These are phyloP conservation scores for Ruditapes philippinarum DNA, from an alignment of 1,140 invertebrate genomes.

Conservation along the genomic window DNA sequence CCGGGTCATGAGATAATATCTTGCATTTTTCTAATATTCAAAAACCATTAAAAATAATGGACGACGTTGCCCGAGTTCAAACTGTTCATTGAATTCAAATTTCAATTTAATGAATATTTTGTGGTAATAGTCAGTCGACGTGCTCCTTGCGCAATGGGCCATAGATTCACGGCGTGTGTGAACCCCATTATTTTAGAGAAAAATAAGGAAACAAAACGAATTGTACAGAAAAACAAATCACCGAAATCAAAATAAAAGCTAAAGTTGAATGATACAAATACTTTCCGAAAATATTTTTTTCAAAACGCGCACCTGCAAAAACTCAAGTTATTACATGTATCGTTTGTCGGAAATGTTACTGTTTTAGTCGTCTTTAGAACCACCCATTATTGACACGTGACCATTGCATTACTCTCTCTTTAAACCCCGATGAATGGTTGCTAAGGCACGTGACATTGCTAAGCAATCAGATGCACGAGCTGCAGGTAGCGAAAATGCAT, in stretches of 20 bases:
- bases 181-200: neutral
- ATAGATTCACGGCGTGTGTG: neutral
- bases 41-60: neutral
- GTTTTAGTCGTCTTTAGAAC: neutral
- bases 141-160: neutral
- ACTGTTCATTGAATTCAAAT: neutral
- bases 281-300: neutral
- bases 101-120: neutral
- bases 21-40: neutral
- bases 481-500: conserved; percentile 46
- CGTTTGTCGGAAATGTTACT: neutral
- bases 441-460: conserved; percentile 41
- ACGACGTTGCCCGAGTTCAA: neutral
- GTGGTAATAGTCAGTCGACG: neutral
- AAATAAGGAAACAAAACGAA: neutral
- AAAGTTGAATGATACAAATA: conserved; percentile 8
- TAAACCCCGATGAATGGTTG: conserved; percentile 51
- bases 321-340: neutral
- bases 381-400: conserved; percentile 38
- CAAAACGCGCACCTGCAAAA: conserved; percentile 28
- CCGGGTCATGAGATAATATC: neutral
- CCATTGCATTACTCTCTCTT: conserved; percentile 51
- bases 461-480: conserved; percentile 36
- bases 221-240: conserved; percentile 1
- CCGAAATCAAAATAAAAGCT: neutral